Evolutionary conservation across 1,140 invertebrate genomes (phyloP), one percentile per base, ranked within the genome.

Genomic region (Rhyacophila brunnea): DNA sequence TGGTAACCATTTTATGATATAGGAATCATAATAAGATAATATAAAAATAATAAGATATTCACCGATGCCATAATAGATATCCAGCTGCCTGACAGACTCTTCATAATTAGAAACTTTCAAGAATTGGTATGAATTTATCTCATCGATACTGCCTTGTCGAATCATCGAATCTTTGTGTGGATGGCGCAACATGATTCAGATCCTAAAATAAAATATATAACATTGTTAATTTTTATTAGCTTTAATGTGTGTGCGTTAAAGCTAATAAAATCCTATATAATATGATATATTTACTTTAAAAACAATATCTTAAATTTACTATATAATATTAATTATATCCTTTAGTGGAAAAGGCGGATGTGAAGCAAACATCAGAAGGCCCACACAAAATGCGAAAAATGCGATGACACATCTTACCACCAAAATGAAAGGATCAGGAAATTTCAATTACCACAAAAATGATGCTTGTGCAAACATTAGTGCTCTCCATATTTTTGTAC

Each of bases 1-100:
- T n/a, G n/a, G n/a, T n/a, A n/a, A n/a, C n/a, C n/a, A n/a, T n/a
- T n/a, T n/a, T n/a, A n/a, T n/a, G n/a, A n/a, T n/a, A n/a, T n/a
- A n/a, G n/a, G n/a, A n/a, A n/a, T n/a, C n/a, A n/a, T n/a, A n/a
- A n/a, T n/a, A n/a, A n/a, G n/a, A n/a, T n/a, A n/a, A n/a, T n/a
- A n/a, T n/a, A n/a, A n/a, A n/a, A n/a, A n/a, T n/a, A n/a, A n/a
- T n/a, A 28, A 28, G 43, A 14, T 43, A 48, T 68, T 79, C 78
- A 94, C 92, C 92, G 67, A 93, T 90, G 67, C 92, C 92, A 85
- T 95, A 96, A 73, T 93, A 95, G 68, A 92, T 87, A 76, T 96
- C 92, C 46, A 96, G 75, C 75, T 94, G 91, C 65, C 85, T 81
- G 2, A 95, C 90, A 34, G 91, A 93, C 61, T 94, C 91, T 74